Conservation (phyloP, 1,140 invertebrate species). For the Latrodectus geometricus region DNA sequence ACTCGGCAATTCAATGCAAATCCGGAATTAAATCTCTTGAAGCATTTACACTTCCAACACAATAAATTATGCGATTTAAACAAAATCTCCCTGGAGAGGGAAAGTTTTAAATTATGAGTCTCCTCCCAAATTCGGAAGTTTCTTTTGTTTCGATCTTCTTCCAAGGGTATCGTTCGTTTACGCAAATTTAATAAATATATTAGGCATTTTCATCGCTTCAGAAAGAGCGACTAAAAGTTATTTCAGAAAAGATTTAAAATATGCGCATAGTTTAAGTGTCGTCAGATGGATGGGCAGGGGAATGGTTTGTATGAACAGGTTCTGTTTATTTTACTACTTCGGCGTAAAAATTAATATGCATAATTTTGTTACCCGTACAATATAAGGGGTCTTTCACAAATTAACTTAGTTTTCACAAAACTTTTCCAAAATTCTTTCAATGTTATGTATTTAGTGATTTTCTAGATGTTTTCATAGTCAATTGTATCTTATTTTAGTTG, state of each 20-base stretch:
- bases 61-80: too few relatives aligned
- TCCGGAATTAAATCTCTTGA: too few relatives aligned
- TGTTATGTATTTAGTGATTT: too few relatives aligned
- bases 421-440: too few relatives aligned
- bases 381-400: not conserved
- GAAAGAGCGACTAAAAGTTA: conserved; percentile 8
- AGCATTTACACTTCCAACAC: too few relatives aligned
- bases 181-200: conserved; percentile 39
- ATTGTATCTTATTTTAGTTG: too few relatives aligned
- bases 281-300: not conserved
- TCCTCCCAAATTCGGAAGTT: too few relatives aligned
- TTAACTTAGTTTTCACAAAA: not conserved
- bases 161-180: not conserved
- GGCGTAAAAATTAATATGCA: conserved; percentile 43
- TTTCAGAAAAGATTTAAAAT: conserved; percentile 41
- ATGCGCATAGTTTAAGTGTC: conserved; percentile 41
- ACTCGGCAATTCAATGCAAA: too few relatives aligned
- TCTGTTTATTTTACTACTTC: conserved; percentile 39
- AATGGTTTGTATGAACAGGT: conserved; percentile 18
- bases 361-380: conserved; percentile 13
- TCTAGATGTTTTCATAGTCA: not conserved
- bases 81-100: too few relatives aligned
- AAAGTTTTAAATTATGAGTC: too few relatives aligned
- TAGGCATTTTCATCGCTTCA: conserved; percentile 18
- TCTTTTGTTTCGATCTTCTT: too few relatives aligned